These are phyloP conservation scores for Psilopsiagon aurifrons DNA, from an alignment of 2,113 vertebrate genomes.

Conservation along the genomic window DNA sequence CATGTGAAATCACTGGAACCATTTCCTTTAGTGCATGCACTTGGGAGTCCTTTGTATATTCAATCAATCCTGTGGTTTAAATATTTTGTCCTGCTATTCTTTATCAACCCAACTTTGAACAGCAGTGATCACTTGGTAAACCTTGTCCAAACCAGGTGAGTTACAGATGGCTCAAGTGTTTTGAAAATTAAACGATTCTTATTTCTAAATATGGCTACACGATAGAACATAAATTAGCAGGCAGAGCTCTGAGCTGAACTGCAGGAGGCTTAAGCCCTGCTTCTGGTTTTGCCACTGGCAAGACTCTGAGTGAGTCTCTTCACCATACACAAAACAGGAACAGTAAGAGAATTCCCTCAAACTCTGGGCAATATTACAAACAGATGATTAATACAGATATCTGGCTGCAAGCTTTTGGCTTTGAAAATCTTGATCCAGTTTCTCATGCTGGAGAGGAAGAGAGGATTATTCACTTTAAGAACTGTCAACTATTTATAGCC, in stretches of 20 bases:
- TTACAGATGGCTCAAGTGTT: neutral
- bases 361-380: neutral
- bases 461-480: neutral
- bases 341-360: neutral
- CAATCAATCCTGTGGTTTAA: neutral
- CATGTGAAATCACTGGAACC: neutral
- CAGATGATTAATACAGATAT: neutral
- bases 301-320: neutral
- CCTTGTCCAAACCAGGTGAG: neutral
- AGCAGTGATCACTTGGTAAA: neutral
- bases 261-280: neutral
- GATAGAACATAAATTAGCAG: neutral
- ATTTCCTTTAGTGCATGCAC: neutral
- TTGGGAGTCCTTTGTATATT: neutral
- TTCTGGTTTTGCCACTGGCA: neutral
- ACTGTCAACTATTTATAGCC: constrained; percentile 51
- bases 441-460: constrained; percentile 13
- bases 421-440: constrained; percentile 1
- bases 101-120: neutral
- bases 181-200: neutral
- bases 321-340: neutral
- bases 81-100: neutral
- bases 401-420: neutral
- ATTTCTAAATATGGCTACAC: neutral
- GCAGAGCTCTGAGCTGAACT: neutral